Percentiles rank a stretch among this genome's conserved stretches.
These are phyloP conservation scores for Ancistrus triradiatus DNA, from an alignment of 2,113 vertebrate species.

Conservation along the genomic window DNA sequence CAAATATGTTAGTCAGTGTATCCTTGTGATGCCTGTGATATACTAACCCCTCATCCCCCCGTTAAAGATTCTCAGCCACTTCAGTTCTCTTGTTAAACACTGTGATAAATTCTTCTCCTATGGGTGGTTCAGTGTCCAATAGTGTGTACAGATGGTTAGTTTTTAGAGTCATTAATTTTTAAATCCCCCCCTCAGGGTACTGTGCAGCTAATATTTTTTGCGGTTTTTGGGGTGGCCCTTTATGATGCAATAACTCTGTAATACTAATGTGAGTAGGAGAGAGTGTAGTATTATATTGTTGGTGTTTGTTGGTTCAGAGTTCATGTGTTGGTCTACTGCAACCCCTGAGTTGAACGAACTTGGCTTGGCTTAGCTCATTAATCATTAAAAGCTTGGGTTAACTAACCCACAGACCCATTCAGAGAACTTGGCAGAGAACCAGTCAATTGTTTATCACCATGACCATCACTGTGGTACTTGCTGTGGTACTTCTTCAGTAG, in stretches of 20 bases:
- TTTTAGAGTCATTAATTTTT: slow-evolving; percentile 30
- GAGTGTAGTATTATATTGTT: slow-evolving; percentile 14
- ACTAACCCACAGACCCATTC: slow-evolving; percentile 29
- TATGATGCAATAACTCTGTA: slow-evolving; percentile 5
- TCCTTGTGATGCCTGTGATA: too few species aligned
- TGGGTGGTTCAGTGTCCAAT: background rate
- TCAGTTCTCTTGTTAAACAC: background rate
- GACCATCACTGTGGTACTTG: too few species aligned
- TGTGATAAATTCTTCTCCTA: background rate
- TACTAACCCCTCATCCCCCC: too few species aligned
- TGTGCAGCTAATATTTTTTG: background rate
- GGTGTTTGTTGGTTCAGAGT: slow-evolving; percentile 13
- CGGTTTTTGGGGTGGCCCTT: background rate
- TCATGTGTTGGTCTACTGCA: slow-evolving; percentile 43
- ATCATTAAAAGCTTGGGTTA: slow-evolving; percentile 62
- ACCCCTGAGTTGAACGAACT: slow-evolving; percentile 50
- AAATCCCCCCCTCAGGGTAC: background rate
- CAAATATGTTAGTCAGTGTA: too few species aligned
- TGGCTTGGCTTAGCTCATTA: slow-evolving; percentile 66
- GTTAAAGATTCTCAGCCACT: background rate
- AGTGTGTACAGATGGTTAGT: background rate
- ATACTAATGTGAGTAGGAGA: slow-evolving; percentile 22
- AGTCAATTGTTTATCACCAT: slow-evolving; percentile 23
- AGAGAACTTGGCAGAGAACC: slow-evolving; percentile 23
- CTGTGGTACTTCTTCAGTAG: too few species aligned